phyloP scores from a whole-genome alignment of 2,797 vertebrate species.

The Eutrigla gurnardus region DNA sequence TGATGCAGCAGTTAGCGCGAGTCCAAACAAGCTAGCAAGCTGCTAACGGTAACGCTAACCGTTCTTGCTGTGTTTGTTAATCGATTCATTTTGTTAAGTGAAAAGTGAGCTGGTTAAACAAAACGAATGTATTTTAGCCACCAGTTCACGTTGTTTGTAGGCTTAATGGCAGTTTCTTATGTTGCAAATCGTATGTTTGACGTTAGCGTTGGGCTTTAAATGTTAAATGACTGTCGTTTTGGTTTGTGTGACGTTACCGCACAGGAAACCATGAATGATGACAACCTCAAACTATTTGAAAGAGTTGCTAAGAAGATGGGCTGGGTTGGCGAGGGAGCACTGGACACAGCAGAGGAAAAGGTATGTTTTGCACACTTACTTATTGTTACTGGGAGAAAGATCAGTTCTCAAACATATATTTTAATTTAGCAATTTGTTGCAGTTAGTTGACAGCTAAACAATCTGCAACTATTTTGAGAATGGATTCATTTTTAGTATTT shows the following conservation, averaged over 20 bases:
- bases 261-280: conserved; percentile 68
- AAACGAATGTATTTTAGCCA: too few species aligned
- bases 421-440: not conserved
- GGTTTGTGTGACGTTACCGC: not conserved
- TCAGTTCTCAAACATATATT: not conserved
- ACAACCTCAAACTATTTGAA: conserved; percentile 71
- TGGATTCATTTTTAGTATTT: not conserved
- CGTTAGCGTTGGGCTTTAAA: conserved; percentile 29
- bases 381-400: not conserved
- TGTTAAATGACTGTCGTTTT: conserved; percentile 23
- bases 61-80: not conserved
- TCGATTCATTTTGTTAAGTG: not conserved
- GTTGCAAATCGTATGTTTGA: not conserved
- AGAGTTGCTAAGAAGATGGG: conserved; percentile 79
- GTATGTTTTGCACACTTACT: conserved; percentile 48
- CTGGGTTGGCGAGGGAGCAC: conserved; percentile 69
- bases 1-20: not conserved
- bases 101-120: not conserved
- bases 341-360: conserved; percentile 73
- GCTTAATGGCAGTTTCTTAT: not conserved
- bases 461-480: not conserved
- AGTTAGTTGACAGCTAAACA: too few species aligned
- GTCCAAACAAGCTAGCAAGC: not conserved
- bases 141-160: not conserved
- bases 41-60: conserved; percentile 35